Evolutionary conservation across 2,113 vertebrate species (phyloP).

Genomic region (Malaclemys terrapin): DNA sequence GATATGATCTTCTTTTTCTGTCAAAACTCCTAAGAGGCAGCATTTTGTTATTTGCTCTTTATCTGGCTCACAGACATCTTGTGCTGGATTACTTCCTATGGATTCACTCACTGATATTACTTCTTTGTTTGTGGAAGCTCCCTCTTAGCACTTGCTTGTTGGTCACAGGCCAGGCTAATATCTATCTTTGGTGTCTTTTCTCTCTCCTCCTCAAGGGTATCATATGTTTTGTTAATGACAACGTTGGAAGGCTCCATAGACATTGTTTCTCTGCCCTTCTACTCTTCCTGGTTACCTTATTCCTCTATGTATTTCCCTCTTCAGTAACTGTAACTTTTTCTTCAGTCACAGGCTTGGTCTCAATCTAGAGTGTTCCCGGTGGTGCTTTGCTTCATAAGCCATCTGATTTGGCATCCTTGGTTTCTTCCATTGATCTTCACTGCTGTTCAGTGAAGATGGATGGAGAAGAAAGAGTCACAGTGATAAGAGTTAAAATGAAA

Average conservation of each 20-base stretch:
- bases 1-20: background rate
- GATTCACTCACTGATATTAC: background rate
- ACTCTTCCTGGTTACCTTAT: background rate
- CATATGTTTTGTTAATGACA: background rate
- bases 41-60: background rate
- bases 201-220: background rate
- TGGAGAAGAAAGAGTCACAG: background rate
- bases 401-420: fast-evolving
- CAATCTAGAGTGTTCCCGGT: background rate
- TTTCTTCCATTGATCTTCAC: background rate
- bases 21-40: background rate
- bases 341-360: background rate
- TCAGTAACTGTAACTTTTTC: background rate
- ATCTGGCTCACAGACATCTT: background rate
- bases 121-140: background rate
- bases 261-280: background rate
- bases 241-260: background rate
- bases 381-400: background rate
- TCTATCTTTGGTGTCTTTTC: background rate
- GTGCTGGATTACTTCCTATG: background rate
- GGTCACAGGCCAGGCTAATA: background rate
- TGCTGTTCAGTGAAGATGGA: background rate
- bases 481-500: background rate
- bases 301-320: background rate
- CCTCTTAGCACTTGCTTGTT: background rate